Evolutionary conservation across 2,888 invertebrate species (phyloP).

Genomic region (Liodrosophila aerea): DNA sequence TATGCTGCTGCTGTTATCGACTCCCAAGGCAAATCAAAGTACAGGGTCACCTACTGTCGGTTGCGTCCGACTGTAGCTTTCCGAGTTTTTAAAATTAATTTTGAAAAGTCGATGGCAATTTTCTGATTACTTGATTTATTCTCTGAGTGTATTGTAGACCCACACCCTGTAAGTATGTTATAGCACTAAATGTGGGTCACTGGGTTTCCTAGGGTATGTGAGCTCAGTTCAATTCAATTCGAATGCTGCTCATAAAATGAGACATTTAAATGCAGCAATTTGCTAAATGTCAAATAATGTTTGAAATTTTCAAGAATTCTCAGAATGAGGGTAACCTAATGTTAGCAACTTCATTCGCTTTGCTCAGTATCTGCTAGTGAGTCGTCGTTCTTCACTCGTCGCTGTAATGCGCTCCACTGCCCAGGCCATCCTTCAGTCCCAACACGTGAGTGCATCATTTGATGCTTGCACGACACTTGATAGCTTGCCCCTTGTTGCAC

Average conservation of each 20-base stretch:
- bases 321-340: constrained; percentile 1
- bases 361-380: neutral
- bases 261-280: constrained; percentile 32
- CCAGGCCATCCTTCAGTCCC: constrained; percentile 7
- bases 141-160: too few species aligned
- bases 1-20: too few species aligned
- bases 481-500: constrained; percentile 9
- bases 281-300: constrained; percentile 17
- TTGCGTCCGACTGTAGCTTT: too few species aligned
- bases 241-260: constrained; percentile 30
- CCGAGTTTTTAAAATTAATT: too few species aligned
- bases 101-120: too few species aligned
- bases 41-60: too few species aligned
- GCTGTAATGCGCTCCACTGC: constrained; percentile 7
- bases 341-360: constrained; percentile 1
- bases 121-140: too few species aligned
- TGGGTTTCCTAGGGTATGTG: constrained; percentile 12
- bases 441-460: constrained; percentile 37
- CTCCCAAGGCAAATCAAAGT: too few species aligned
- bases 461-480: constrained; percentile 29
- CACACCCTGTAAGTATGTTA: too few species aligned
- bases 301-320: constrained; percentile 14
- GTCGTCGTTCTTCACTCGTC: constrained; percentile 20
- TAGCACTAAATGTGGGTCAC: constrained; percentile 62
- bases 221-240: constrained; percentile 17